These are phyloP conservation scores for Gymnogyps californianus DNA, from an alignment of 2,113 vertebrate species.

Conservation along the genomic window DNA sequence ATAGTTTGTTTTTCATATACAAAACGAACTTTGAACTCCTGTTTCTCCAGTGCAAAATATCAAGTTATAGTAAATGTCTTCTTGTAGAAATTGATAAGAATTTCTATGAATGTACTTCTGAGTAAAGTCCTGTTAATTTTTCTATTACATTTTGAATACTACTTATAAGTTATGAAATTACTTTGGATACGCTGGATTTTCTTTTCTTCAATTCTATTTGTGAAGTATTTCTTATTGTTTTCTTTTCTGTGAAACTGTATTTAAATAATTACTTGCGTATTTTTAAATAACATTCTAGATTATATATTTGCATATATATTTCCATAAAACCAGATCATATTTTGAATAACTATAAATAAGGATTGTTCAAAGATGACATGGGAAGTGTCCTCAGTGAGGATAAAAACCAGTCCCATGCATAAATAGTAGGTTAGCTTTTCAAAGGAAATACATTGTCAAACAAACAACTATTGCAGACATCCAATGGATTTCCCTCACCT, in stretches of 20 bases:
- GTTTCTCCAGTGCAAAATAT: background rate
- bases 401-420: background rate
- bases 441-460: background rate
- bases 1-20: background rate
- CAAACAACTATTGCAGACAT: background rate
- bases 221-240: background rate
- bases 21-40: background rate
- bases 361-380: background rate
- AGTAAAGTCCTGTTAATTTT: background rate
- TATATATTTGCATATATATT: background rate
- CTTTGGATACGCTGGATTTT: background rate
- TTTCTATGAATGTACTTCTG: background rate
- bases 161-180: background rate
- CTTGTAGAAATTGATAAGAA: background rate
- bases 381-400: background rate
- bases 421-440: background rate
- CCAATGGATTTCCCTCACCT: background rate
- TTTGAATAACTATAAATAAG: background rate
- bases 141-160: background rate
- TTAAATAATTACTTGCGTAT: background rate
- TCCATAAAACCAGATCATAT: background rate
- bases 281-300: background rate
- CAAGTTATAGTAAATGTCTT: background rate
- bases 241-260: background rate
- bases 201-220: background rate